Conservation (phyloP, 2,797 vertebrate species). For the Brotula barbata region DNA sequence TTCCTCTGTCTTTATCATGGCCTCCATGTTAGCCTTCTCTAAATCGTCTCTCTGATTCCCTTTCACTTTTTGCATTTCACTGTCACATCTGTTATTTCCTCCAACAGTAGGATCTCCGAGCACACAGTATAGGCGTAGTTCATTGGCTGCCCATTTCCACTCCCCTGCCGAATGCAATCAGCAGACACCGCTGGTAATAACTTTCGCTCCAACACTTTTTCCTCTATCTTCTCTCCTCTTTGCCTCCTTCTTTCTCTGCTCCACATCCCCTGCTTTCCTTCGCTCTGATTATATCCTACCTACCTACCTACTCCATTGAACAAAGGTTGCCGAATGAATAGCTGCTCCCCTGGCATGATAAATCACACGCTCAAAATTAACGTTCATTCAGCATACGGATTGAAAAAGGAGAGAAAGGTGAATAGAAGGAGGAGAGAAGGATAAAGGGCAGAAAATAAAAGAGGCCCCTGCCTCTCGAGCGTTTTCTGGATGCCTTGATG, state of each 20-base stretch:
- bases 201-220: slow-evolving; percentile 71
- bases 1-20: slow-evolving; percentile 3
- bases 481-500: slow-evolving; percentile 71
- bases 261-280: slow-evolving; percentile 24
- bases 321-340: slow-evolving; percentile 78
- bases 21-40: background rate
- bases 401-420: slow-evolving; percentile 75
- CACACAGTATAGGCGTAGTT: slow-evolving; percentile 78
- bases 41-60: background rate
- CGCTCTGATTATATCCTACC: slow-evolving; percentile 40
- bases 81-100: slow-evolving; percentile 70
- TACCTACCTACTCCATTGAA: slow-evolving; percentile 61
- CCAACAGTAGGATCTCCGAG: slow-evolving; percentile 79
- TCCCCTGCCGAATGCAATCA: slow-evolving; percentile 89
- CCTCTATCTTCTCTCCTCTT: slow-evolving; percentile 42
- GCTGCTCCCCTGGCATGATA: slow-evolving; percentile 80
- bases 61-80: slow-evolving; percentile 3
- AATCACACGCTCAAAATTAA: slow-evolving; percentile 85
- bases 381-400: slow-evolving; percentile 80
- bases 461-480: slow-evolving; percentile 39
- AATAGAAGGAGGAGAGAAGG: background rate
- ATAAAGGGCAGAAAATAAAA: slow-evolving; percentile 2
- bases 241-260: slow-evolving; percentile 20
- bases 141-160: slow-evolving; percentile 78
- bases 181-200: slow-evolving; percentile 85